Percentiles rank a stretch among this genome's conserved stretches.
Conservation (phyloP, 2,797 vertebrate genomes). For the Amblyraja radiata region DNA sequence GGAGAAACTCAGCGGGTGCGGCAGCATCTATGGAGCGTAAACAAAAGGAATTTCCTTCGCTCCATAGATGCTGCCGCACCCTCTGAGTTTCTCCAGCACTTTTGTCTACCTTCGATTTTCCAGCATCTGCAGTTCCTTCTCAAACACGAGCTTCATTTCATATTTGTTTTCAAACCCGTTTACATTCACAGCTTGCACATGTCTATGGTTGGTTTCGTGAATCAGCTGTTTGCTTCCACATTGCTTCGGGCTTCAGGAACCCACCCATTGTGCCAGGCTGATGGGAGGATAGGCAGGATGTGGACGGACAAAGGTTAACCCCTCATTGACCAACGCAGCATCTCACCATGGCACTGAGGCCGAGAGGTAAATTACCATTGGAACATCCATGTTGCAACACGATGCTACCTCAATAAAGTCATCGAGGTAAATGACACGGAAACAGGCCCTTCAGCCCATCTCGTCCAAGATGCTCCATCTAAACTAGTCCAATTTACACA, state of each 20-base stretch:
- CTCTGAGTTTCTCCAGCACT: no score
- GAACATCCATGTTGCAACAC: background rate
- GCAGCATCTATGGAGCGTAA: no score
- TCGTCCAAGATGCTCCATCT: no score
- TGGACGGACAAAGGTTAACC: background rate
- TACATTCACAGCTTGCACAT: background rate
- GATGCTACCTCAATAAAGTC: background rate
- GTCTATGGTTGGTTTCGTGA: background rate
- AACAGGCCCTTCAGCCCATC: no score
- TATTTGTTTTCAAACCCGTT: background rate
- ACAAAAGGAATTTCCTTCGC: no score
- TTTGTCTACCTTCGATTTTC: no score
- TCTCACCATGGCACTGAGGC: background rate
- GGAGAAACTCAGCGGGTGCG: no score
- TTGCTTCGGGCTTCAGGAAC: background rate
- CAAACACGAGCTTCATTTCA: no score
- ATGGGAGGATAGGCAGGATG: background rate
- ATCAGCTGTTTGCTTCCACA: background rate
- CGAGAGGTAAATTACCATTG: background rate
- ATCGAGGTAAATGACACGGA: background rate
- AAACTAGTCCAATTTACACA: no score
- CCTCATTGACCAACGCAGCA: background rate
- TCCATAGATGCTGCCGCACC: no score
- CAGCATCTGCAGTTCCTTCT: no score
- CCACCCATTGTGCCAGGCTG: background rate